Conservation (phyloP, 1,140 invertebrate species). For the Polypedilum pembai region DNA sequence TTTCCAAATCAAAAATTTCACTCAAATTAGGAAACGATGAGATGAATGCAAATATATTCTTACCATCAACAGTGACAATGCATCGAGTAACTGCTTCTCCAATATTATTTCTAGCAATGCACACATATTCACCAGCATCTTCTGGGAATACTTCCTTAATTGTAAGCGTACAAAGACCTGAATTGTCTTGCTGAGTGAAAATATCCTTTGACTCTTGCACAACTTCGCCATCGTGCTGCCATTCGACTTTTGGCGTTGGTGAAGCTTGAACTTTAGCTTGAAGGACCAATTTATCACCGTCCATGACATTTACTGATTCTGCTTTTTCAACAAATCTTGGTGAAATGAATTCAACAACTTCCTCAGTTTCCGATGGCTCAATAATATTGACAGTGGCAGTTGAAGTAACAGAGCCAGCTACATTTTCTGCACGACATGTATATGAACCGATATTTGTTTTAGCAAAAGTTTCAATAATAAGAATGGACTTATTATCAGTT, state of each 20-base stretch:
- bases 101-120: constrained; percentile 72
- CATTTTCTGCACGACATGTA: constrained; percentile 83
- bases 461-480: constrained; percentile 69
- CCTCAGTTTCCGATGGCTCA: constrained; percentile 51
- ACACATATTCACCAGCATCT: constrained; percentile 82
- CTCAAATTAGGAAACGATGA: background rate
- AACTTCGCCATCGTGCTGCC: constrained; percentile 67
- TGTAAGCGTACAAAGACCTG: constrained; percentile 72
- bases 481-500: constrained; percentile 68
- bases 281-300: constrained; percentile 79
- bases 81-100: constrained; percentile 77
- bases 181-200: constrained; percentile 61
- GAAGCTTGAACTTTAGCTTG: constrained; percentile 67
- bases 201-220: constrained; percentile 74
- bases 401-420: constrained; percentile 73
- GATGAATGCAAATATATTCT: constrained; percentile 32
- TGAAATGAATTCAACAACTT: constrained; percentile 55
- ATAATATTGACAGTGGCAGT: constrained; percentile 67
- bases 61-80: constrained; percentile 76
- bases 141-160: constrained; percentile 92
- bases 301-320: constrained; percentile 75
- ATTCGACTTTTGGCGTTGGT: constrained; percentile 72
- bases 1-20: background rate
- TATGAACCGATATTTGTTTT: constrained; percentile 67
- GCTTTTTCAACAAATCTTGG: constrained; percentile 69